Evolutionary conservation across 2,888 invertebrate genomes (phyloP), one percentile per base, ranked within the genome.

Genomic region (Amblyteles armatorius): DNA sequence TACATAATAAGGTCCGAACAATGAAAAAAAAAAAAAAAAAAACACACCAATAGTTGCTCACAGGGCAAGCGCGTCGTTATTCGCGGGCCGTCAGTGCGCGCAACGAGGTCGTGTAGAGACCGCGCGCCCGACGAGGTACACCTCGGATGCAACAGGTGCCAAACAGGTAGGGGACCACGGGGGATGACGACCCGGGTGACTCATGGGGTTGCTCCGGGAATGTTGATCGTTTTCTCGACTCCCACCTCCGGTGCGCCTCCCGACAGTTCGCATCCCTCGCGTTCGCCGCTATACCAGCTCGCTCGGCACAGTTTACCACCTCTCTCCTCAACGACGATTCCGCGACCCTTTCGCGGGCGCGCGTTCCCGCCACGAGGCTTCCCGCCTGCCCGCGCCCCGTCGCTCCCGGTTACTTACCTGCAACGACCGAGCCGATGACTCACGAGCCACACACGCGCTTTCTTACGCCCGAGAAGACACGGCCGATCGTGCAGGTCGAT

Each of bases 171-270:
- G 40, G 72, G 52, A 44, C 9, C 68, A 26, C 67, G 57, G 88
- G 88, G 90, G 90, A 90, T 90, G 91, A 88, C 86, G 89, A 89
- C 84, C 86, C 88, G 90, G 3, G 87, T 91, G 91, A 91, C 89
- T 91, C 91, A 91, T 88, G 91, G 91, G 92, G 92, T 91, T 92
- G 90, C 92, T 89, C 91, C 89, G 84, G 87, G 91, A 91, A 91
- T 91, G 91, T 90, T 88, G 90, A 89, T 90, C 89, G 89, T 86
- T 88, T 77, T 77, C 52, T 57, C 65, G 55, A 55, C 73, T 79
- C 81, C 57, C 57, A 65, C 68, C n/a, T 74, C 77, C 65, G 29
- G 5, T 68, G 26, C 29, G 19, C 44, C 57, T 22, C 52, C 40
- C 40, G 44, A n/a, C 22, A 11, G n/a, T 11, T 72, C 71, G 48